Evolutionary conservation across 2,113 vertebrate species (phyloP).

Genomic region (Callaeas wilsoni): DNA sequence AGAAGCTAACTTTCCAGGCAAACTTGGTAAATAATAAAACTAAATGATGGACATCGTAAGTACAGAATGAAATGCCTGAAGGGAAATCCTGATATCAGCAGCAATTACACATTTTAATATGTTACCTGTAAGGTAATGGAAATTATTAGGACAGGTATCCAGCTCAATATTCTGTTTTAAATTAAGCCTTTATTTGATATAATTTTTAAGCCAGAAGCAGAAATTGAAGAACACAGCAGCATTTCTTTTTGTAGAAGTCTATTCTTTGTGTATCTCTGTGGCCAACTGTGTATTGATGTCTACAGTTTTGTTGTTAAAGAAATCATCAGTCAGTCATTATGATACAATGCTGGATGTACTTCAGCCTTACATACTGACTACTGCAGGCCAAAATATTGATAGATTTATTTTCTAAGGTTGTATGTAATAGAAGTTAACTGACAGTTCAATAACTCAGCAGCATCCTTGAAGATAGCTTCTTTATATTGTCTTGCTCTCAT

Average conservation of each 20-base stretch:
- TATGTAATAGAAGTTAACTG: neutral
- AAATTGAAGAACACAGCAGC: neutral
- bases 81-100: neutral
- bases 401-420: constrained; percentile 15
- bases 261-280: neutral
- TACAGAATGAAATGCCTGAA: neutral
- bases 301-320: neutral
- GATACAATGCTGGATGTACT: neutral
- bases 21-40: neutral
- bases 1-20: neutral
- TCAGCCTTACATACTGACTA: neutral
- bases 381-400: neutral
- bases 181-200: neutral
- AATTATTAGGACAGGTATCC: neutral
- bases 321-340: neutral
- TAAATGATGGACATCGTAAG: neutral
- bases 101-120: neutral
- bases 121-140: neutral
- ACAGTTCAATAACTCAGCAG: constrained; percentile 12
- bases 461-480: neutral
- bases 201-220: neutral
- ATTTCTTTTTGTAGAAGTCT: neutral
- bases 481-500: neutral
- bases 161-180: neutral
- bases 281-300: neutral